Evolutionary conservation across 2,797 vertebrate genomes (phyloP).

Genomic region (Gambusia yucatana): DNA sequence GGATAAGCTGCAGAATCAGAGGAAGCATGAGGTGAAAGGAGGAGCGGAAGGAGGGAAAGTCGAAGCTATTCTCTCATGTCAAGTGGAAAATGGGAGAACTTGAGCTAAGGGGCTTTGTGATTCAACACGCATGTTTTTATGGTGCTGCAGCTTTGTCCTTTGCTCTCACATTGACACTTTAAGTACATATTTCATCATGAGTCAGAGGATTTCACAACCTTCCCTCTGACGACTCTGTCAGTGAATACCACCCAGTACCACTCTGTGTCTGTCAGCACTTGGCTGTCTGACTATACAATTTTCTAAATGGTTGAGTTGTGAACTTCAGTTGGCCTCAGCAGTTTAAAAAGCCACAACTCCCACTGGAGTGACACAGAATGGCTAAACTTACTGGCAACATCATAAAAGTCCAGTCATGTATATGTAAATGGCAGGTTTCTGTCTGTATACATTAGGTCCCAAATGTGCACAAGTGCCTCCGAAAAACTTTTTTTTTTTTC

Average conservation of each 20-base stretch:
- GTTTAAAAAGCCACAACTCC: slow-evolving; percentile 29
- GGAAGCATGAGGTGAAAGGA: slow-evolving; percentile 32
- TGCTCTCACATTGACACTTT: slow-evolving; percentile 49
- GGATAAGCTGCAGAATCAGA: slow-evolving; percentile 42
- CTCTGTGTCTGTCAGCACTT: slow-evolving; percentile 56
- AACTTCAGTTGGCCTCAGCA: slow-evolving; percentile 41
- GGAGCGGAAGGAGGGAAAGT: slow-evolving; percentile 33
- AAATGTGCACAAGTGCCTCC: background rate
- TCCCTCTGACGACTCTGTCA: slow-evolving; percentile 39
- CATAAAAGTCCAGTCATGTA: background rate
- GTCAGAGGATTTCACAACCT: slow-evolving; percentile 57
- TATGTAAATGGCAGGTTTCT: background rate
- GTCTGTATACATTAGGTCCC: background rate
- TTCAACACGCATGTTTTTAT: slow-evolving; percentile 57
- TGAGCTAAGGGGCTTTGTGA: slow-evolving; percentile 50
- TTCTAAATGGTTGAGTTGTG: slow-evolving; percentile 39
- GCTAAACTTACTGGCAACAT: slow-evolving; percentile 36
- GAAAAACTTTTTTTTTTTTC: background rate
- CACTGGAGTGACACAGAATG: slow-evolving; percentile 39
- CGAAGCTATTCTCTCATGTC: slow-evolving; percentile 45
- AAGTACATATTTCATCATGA: slow-evolving; percentile 46
- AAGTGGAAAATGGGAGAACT: slow-evolving; percentile 46
- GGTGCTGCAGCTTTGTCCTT: slow-evolving; percentile 30
- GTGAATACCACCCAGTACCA: slow-evolving; percentile 19
- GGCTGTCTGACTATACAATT: slow-evolving; percentile 48